Percentiles rank a stretch among this genome's conserved stretches.
Conservation (phyloP, 2,888 invertebrate species). For the Drosophila austrosaltans region DNA sequence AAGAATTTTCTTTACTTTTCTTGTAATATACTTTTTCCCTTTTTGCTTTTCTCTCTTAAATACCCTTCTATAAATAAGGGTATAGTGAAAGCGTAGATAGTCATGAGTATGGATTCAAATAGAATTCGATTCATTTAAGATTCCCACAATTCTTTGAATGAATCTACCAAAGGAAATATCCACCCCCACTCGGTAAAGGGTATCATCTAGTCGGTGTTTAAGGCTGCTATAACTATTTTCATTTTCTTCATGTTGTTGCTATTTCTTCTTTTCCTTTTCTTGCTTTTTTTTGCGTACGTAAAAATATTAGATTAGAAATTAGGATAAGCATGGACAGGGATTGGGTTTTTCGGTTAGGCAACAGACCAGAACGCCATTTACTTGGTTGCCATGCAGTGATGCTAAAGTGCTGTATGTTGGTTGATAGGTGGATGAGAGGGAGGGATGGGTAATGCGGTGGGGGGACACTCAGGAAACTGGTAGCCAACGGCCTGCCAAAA, state of each 20-base stretch:
- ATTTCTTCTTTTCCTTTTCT: conserved; percentile 6
- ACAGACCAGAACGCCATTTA: conserved; percentile 69
- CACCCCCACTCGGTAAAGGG: too few species aligned
- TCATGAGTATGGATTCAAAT: too few species aligned
- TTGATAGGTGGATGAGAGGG: not conserved
- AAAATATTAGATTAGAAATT: conserved; percentile 80
- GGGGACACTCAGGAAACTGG: conserved; percentile 28
- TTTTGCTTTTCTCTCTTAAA: too few species aligned
- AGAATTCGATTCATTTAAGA: too few species aligned
- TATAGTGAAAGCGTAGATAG: too few species aligned
- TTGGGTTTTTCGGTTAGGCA: conserved; percentile 51
- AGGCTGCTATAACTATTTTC: not conserved
- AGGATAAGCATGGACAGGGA: conserved; percentile 61
- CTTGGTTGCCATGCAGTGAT: conserved; percentile 35
- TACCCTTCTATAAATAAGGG: too few species aligned
- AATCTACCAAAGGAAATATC: too few species aligned
- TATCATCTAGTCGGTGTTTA: not conserved
- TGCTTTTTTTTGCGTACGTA: conserved; percentile 49
- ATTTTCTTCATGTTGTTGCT: not conserved
- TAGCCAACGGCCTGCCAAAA: conserved; percentile 62
- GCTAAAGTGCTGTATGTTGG: too few species aligned
- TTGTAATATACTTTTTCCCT: too few species aligned
- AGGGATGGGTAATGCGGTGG: conserved; percentile 13
- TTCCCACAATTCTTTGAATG: too few species aligned
- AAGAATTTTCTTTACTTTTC: conserved; percentile 54